A percentile compares a stretch with the other conserved stretches of the same genome.
Conservation (phyloP, 2,797 vertebrate species). For the Molothrus aeneus region DNA sequence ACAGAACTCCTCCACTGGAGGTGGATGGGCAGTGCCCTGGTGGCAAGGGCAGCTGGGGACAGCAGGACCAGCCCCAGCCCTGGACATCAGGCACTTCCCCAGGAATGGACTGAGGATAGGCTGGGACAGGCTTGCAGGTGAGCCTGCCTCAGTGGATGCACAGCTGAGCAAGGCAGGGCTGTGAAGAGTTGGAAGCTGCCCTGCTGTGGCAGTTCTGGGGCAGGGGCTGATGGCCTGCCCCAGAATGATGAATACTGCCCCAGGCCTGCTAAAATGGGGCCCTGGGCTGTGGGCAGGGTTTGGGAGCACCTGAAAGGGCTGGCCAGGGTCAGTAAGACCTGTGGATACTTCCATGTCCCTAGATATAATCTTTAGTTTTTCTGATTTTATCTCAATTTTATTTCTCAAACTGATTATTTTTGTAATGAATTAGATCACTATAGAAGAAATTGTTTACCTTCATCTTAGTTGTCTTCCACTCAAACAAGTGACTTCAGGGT, state of each 20-base stretch:
- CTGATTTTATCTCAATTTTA: background rate
- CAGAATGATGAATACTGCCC: background rate
- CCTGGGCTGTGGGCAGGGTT: background rate
- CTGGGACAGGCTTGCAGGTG: accelerated
- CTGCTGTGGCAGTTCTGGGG: background rate
- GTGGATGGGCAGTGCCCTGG: too few species aligned
- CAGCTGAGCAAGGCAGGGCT: background rate
- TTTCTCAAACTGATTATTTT: background rate
- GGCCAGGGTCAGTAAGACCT: background rate
- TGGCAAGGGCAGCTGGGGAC: background rate
- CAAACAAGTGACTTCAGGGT: background rate
- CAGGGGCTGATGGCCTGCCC: accelerated
- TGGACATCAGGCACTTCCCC: accelerated
- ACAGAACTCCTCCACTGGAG: accelerated
- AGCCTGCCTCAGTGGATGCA: background rate
- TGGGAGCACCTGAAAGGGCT: accelerated
- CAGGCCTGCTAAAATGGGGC: background rate
- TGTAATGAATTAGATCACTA: background rate
- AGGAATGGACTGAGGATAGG: background rate
- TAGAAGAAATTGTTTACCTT: background rate
- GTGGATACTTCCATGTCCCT: background rate
- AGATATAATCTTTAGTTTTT: background rate
- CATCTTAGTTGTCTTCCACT: background rate
- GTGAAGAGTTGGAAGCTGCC: background rate
- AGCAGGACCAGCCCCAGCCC: background rate